A percentile compares a stretch with the other conserved stretches of the same genome.
These are phyloP conservation scores for Patiria pectinifera DNA, from an alignment of 53 echinoderm and acorn worm genomes.

Conservation along the genomic window DNA sequence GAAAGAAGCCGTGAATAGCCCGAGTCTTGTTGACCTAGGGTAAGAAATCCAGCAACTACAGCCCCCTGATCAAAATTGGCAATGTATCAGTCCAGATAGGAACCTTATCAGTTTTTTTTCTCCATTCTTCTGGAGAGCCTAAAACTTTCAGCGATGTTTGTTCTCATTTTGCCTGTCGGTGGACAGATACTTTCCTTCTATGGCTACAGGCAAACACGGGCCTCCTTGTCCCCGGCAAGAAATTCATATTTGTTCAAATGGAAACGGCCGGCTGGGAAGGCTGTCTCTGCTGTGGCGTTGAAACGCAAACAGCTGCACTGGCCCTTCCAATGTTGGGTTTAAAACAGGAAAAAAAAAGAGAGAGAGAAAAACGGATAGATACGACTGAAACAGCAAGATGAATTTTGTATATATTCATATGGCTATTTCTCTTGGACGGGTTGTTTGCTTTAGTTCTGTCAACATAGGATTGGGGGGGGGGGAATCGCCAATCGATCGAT, in stretches of 20 bases:
- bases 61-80: conserved; percentile 10
- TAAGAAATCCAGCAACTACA: not conserved
- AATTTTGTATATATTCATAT: not conserved
- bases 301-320: conserved; percentile 21
- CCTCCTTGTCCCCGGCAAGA: conserved; percentile 17
- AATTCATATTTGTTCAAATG: conserved; percentile 43
- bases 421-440: not conserved
- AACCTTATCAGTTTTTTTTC: not conserved
- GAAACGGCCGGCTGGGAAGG: not conserved
- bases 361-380: not conserved
- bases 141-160: conserved; percentile 39
- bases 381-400: not conserved
- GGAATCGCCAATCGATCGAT: not conserved
- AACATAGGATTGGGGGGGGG: conserved; percentile 4
- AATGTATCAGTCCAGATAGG: conserved; percentile 16
- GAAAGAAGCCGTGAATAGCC: not conserved
- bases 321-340: not conserved
- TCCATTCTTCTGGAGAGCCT: not conserved
- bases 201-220: conserved; percentile 43
- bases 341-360: not conserved
- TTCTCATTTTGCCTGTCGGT: conserved; percentile 49
- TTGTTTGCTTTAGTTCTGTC: conserved; percentile 25
- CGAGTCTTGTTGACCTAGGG: conserved; percentile 16
- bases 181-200: conserved; percentile 45
- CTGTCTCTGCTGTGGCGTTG: not conserved